Percentiles rank a stretch among this genome's conserved stretches.
phyloP scores from a whole-genome alignment of 2,888 invertebrate genomes.

The Epistrophe grossulariae region DNA sequence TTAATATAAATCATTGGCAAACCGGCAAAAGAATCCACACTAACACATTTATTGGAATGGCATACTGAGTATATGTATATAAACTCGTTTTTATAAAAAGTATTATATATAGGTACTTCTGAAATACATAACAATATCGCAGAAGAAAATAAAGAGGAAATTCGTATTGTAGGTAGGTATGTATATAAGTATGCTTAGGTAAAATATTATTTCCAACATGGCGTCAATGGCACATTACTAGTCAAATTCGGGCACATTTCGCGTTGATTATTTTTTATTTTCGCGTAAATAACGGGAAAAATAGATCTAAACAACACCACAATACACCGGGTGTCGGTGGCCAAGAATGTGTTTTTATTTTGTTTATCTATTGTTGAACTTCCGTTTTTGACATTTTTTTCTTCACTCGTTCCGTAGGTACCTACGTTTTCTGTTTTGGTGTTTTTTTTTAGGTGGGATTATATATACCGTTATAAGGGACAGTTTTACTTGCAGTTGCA shows the following conservation, averaged over 20 bases:
- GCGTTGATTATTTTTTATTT: conserved; percentile 39
- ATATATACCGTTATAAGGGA: conserved; percentile 7
- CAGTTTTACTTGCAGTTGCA: conserved; percentile 6
- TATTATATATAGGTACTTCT: conserved; percentile 25
- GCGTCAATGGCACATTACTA: conserved; percentile 74
- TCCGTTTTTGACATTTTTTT: conserved; percentile 74
- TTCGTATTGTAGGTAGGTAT: background rate
- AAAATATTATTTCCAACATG: conserved; percentile 76
- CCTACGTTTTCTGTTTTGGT: conserved; percentile 45
- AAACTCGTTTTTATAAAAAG: conserved; percentile 55
- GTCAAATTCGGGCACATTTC: conserved; percentile 55
- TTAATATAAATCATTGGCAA: conserved; percentile 44
- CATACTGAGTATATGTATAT: conserved; percentile 47
- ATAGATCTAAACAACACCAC: conserved; percentile 43
- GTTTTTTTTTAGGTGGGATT: background rate
- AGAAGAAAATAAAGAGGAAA: conserved; percentile 33
- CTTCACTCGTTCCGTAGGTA: conserved; percentile 23
- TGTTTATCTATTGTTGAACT: conserved; percentile 68
- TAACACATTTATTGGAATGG: conserved; percentile 41
- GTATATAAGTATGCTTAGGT: conserved; percentile 35
- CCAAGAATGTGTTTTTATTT: conserved; percentile 66
- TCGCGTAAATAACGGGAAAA: conserved; percentile 61
- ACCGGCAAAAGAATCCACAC: conserved; percentile 64
- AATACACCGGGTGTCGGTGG: conserved; percentile 52
- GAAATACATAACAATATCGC: conserved; percentile 38